Percentiles rank a stretch among this genome's conserved stretches.
Conservation (phyloP, 1,140 invertebrate species). For the Pissodes strobi region DNA sequence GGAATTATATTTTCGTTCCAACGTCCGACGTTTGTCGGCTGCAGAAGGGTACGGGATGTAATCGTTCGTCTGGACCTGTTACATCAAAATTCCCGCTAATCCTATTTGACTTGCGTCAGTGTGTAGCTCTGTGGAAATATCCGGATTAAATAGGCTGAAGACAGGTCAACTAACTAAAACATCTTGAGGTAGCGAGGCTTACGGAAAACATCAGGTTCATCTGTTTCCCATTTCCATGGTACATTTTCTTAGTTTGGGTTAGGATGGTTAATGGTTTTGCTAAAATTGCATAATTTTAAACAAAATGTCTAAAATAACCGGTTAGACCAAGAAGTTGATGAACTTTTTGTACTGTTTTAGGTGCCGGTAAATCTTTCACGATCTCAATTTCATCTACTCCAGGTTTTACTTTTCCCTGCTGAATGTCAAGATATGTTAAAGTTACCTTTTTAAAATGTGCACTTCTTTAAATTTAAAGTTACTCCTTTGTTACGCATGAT, state of each 20-base stretch:
- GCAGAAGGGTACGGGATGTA: constrained; percentile 30
- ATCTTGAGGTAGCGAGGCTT: constrained; percentile 26
- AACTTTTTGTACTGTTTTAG: constrained; percentile 39
- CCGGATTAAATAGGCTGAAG: constrained; percentile 38
- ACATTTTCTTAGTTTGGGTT: constrained; percentile 39
- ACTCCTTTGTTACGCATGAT: neutral
- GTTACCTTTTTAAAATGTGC: neutral
- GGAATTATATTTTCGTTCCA: constrained; percentile 49
- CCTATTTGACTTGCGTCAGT: constrained; percentile 42
- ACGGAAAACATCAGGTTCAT: constrained; percentile 34
- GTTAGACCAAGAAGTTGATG: constrained; percentile 53
- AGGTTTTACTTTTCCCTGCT: neutral
- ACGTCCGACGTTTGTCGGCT: constrained; percentile 21
- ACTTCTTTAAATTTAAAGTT: neutral
- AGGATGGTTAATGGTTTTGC: constrained; percentile 44
- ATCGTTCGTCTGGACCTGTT: no score
- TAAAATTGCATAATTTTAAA: constrained; percentile 45
- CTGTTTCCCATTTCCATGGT: constrained; percentile 37
- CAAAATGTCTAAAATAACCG: no score
- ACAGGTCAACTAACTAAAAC: constrained; percentile 27
- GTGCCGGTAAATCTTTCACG: neutral
- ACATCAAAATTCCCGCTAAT: constrained; percentile 32
- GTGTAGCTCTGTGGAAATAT: no score
- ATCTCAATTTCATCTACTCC: neutral
- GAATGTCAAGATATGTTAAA: neutral